Evolutionary conservation across 1,140 invertebrate species (phyloP), one percentile per base, ranked within the genome.

Genomic region (Ganaspis sp.): DNA sequence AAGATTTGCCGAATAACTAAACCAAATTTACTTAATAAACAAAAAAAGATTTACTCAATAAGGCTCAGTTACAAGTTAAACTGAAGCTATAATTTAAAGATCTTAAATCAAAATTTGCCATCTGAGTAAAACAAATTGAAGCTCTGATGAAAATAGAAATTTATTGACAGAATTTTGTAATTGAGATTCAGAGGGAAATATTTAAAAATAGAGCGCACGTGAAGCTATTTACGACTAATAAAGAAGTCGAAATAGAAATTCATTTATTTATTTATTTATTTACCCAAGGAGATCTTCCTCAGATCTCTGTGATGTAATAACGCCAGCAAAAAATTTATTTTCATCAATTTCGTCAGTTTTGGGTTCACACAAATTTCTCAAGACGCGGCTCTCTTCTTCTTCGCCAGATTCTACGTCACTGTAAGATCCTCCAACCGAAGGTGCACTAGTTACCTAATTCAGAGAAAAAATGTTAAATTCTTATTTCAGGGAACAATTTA

Each of bases 281-380:
- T 83, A 89, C 87, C 80, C 81, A 26, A 84, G 49, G 4, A 90
- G 83, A 79, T 90, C 88, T 12, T 88, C 87, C 6, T 87, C 85
- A 6, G 85, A 82, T 80, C 89, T 83, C 74, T 88, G 86, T 26
- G 86, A 87, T 11, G 85, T 87, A 34, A 90, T 86, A 1, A 90
- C 85, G 4, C 87, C 86, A 0, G 87, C 84, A 72, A 90, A 90
- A 73, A 88, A 90, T 79, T 89, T 89, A 37, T 76, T 84, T 37
- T 90, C 88, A 37, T 90, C 89, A 53, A 85, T 72, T 9, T 90
- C 86, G 40, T 88, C 85, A 9, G 70, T 72, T 29, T 81, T 85
- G 26, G 53, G 73, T 37, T 85, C 83, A 54, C 80, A 78, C 1
- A 77, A 79, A 17, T 75, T 82, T 64, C 54, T 21, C 54, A 53